Evolutionary conservation across 2,113 vertebrate genomes (phyloP).

Genomic region (Pseudorhombus dupliciocellatus): DNA sequence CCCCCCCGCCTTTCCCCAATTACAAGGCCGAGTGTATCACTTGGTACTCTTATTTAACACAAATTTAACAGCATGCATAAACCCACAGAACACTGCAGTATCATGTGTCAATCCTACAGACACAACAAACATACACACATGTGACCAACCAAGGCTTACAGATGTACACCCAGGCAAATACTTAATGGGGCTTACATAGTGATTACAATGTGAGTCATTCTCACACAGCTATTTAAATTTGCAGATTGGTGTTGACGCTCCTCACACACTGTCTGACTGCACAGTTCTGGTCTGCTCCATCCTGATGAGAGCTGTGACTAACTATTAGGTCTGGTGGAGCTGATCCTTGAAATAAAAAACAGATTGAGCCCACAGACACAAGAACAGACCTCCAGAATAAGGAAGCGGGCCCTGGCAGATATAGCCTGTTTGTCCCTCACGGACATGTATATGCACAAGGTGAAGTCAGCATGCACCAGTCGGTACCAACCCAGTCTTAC

Average conservation of each 20-base stretch:
- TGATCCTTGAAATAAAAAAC: conserved; percentile 51
- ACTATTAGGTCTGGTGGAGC: conserved; percentile 39
- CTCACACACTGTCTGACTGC: conserved; percentile 30
- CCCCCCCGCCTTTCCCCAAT: conserved; percentile 68
- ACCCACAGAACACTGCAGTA: conserved; percentile 21
- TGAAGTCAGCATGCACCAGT: background rate
- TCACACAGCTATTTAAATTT: conserved; percentile 47
- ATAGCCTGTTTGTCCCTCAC: background rate
- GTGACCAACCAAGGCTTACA: conserved; percentile 33
- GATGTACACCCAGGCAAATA: conserved; percentile 36
- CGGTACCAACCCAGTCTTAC: background rate
- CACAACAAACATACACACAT: conserved; percentile 47
- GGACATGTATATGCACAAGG: background rate
- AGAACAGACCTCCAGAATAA: conserved; percentile 29
- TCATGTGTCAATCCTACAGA: conserved; percentile 25
- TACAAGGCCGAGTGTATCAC: conserved; percentile 63
- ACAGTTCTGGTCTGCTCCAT: conserved; percentile 25
- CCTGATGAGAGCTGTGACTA: conserved; percentile 53
- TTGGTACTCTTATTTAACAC: conserved; percentile 30
- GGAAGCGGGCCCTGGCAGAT: conserved; percentile 14
- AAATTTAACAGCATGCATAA: conserved; percentile 17
- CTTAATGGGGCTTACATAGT: conserved; percentile 39
- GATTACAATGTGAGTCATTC: conserved; percentile 57
- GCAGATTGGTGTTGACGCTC: conserved; percentile 36
- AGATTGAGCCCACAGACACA: conserved; percentile 33